A percentile compares a stretch with the other conserved stretches of the same genome.
phyloP scores from a whole-genome alignment of 2,888 invertebrate genomes.

The Dicyrtomina minuta region DNA sequence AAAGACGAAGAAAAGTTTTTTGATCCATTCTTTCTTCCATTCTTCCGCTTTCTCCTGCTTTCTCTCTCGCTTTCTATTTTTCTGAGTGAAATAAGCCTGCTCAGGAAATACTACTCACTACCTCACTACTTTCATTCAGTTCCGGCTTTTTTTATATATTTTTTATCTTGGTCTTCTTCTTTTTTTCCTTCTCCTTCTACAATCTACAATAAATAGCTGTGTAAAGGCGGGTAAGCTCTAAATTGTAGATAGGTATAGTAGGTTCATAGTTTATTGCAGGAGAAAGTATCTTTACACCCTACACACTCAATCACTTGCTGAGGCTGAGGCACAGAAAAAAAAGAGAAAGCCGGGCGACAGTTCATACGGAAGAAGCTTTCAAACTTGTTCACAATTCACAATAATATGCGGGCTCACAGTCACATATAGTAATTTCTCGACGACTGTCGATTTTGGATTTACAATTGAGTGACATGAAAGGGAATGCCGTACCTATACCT shows the following conservation, averaged over 20 bases:
- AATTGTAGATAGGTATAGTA: too few species aligned
- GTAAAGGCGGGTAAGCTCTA: background rate
- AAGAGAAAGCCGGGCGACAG: background rate
- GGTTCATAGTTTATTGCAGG: background rate
- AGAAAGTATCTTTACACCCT: background rate
- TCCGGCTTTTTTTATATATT: background rate
- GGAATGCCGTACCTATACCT: too few species aligned
- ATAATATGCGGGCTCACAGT: too few species aligned
- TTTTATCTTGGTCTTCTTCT: background rate
- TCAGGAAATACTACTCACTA: background rate
- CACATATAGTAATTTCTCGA: too few species aligned
- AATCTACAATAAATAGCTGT: background rate
- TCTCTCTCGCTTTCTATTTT: slow-evolving; percentile 4
- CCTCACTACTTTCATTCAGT: background rate
- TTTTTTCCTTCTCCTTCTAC: background rate
- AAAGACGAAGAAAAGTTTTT: too few species aligned
- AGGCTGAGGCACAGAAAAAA: background rate
- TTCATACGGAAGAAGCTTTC: too few species aligned
- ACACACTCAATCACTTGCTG: too few species aligned
- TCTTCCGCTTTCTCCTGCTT: background rate
- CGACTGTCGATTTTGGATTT: too few species aligned
- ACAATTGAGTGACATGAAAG: too few species aligned
- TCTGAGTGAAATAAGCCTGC: slow-evolving; percentile 8
- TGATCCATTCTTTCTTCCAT: background rate
- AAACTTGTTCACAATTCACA: too few species aligned